Percentiles rank a stretch among this genome's conserved stretches.
phyloP scores from a whole-genome alignment of 2,888 invertebrate genomes.

The Ophioninae sp. region DNA sequence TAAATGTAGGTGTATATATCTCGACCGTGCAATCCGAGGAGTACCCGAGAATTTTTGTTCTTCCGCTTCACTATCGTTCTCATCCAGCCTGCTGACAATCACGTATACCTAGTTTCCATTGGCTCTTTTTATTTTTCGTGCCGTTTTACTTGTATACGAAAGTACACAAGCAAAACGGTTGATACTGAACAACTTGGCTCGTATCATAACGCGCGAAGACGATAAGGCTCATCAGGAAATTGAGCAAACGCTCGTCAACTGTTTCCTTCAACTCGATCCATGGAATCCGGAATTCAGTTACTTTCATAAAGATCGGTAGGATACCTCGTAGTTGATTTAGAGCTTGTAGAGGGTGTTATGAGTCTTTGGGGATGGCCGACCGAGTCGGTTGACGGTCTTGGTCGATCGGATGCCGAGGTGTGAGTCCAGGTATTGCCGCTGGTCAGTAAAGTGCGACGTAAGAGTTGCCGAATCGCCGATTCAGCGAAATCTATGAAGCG shows the following conservation, averaged over 20 bases:
- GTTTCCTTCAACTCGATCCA: too few species aligned
- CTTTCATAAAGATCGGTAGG: too few species aligned
- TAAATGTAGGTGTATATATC: conserved; percentile 18
- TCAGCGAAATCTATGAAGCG: conserved; percentile 56
- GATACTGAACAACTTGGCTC: not conserved
- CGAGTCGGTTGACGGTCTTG: not conserved
- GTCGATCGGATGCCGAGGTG: conserved; percentile 22
- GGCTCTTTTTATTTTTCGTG: not conserved
- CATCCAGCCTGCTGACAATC: conserved; percentile 23
- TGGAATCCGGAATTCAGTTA: too few species aligned
- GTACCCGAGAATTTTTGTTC: conserved; percentile 51
- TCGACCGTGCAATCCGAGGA: conserved; percentile 31
- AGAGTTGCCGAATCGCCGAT: conserved; percentile 55
- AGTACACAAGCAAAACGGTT: too few species aligned
- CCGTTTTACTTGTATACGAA: too few species aligned
- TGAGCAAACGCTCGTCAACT: too few species aligned
- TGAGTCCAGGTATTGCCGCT: conserved; percentile 29
- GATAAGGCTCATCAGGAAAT: too few species aligned
- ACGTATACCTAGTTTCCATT: conserved; percentile 38
- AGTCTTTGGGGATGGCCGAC: too few species aligned
- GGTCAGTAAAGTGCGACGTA: conserved; percentile 49
- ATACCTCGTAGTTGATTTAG: too few species aligned
- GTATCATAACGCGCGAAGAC: not conserved
- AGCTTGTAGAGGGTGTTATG: too few species aligned
- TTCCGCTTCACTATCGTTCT: conserved; percentile 32